Percentiles rank a stretch among this genome's conserved stretches.
Evolutionary conservation across 2,888 invertebrate genomes (phyloP).

Genomic region (Pristionchus mayeri): DNA sequence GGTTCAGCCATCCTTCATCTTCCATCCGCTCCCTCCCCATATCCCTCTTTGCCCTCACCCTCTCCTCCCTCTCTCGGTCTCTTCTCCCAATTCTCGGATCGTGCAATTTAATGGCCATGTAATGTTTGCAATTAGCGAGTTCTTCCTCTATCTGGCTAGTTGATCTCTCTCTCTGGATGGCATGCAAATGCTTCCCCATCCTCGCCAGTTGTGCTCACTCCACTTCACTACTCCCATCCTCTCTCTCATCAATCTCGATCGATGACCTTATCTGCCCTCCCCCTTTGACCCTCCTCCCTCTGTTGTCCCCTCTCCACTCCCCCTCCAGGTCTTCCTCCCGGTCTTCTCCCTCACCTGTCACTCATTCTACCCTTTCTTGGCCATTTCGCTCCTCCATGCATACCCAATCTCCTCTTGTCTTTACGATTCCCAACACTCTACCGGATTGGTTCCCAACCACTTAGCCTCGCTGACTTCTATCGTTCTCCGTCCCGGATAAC

Average conservation of each 20-base stretch:
- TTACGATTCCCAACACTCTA: slow-evolving; percentile 40
- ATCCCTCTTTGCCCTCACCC: not conserved
- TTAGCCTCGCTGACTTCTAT: slow-evolving; percentile 17
- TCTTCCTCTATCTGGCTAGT: slow-evolving; percentile 5
- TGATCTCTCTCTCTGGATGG: not conserved
- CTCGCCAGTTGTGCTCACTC: not conserved
- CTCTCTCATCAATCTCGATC: slow-evolving; percentile 43
- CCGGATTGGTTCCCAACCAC: slow-evolving; percentile 42
- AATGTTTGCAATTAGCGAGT: slow-evolving; percentile 45
- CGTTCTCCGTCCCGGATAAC: not conserved
- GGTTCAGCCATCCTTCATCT: slow-evolving; percentile 5
- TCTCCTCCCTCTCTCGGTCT: not conserved
- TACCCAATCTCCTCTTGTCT: slow-evolving; percentile 37
- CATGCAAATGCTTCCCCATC: slow-evolving; percentile 33
- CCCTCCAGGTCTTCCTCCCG: not conserved
- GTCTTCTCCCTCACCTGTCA: slow-evolving; percentile 38
- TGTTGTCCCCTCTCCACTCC: not conserved
- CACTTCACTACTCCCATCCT: slow-evolving; percentile 6
- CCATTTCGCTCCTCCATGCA: slow-evolving; percentile 42
- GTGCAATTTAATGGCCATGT: slow-evolving; percentile 35
- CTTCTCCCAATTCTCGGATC: slow-evolving; percentile 32
- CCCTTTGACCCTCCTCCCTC: slow-evolving; percentile 43
- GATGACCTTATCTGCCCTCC: slow-evolving; percentile 43
- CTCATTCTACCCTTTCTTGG: slow-evolving; percentile 39
- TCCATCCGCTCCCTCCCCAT: slow-evolving; percentile 32